Conservation (phyloP, 2,113 vertebrate species). For the Sceloporus tristichus region DNA sequence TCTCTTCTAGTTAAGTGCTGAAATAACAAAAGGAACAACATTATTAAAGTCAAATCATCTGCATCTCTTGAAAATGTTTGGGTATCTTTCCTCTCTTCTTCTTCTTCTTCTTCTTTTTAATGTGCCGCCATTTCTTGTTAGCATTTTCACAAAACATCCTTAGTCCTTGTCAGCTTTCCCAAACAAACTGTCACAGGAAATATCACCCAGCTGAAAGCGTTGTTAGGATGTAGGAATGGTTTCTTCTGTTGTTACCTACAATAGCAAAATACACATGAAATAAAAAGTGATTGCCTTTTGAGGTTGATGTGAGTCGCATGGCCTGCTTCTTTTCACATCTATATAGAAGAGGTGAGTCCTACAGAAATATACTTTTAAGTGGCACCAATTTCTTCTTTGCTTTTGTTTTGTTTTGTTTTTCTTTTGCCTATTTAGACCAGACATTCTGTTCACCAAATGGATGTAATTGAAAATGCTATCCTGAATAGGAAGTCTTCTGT, state of each 20-base stretch:
- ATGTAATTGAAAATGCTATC: no score
- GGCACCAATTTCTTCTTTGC: background rate
- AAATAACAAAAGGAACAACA: conserved; percentile 20
- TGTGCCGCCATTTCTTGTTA: conserved; percentile 23
- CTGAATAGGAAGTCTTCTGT: no score
- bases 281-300: background rate
- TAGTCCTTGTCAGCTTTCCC: conserved; percentile 15
- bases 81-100: no score
- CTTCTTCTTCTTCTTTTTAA: background rate
- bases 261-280: background rate
- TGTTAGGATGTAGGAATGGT: background rate
- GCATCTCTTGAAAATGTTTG: conserved; percentile 25
- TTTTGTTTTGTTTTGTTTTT: no score
- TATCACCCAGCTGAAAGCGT: conserved; percentile 22
- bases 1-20: conserved; percentile 20
- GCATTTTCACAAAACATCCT: conserved; percentile 20
- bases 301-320: background rate
- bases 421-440: no score
- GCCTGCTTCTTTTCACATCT: background rate
- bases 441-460: no score
- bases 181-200: conserved; percentile 15
- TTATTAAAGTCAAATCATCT: conserved; percentile 32
- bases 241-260: conserved; percentile 8
- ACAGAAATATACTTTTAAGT: no score
- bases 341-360: background rate